Base-by-base conservation (phyloP, 2,888 invertebrate species). In the Parasteatoda lunata region DNA sequence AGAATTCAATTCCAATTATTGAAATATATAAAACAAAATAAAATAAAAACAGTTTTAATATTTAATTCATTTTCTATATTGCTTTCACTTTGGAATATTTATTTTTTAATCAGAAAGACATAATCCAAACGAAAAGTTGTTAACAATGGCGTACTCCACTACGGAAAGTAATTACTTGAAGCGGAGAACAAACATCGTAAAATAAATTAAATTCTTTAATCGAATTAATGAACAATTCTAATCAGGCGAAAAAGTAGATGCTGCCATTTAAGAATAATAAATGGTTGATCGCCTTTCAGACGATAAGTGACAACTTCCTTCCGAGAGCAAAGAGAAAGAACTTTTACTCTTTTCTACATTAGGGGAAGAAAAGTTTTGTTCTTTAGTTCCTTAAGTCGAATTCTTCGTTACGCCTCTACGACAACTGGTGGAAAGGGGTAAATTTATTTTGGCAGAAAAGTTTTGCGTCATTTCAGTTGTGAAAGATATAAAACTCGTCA, bases 201-300 rank as follows among this genome's bases (percentile, higher is more conserved):
- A 54, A 54, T 54, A 13, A 54, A 54, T 54, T 54, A 54, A 54
- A 54, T 13, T 54, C 54, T 54, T 54, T 54, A 54, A 54, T 54
- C 54, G 54, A 54, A 54, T 54, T 54, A 54, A 54, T 54, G 54
- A 54, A 54, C 54, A 54, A 13, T 13, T 54, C 54, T 30, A 54
- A 54, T 54, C 54, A 54, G 54, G 54, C 54, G 54, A 54, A 11
- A 54, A 4, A 54, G 13, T 54, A 54, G 54, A 54, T 54, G 54
- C 13, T 54, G 54, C 54, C 54, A 54, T 54, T 54, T 54, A 8
- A 54, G 54, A 54, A 54, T 54, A 54, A 54, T 54, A 54, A 54
- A 54, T 54, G 54, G 54, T 54, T 54, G 54, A 54, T 54, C 54
- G 54, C 54, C 54, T 54, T 54, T 54, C 54, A 54, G 54, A 54